phyloP scores from a whole-genome alignment of 2,797 vertebrate genomes.

The Dermochelys coriacea region DNA sequence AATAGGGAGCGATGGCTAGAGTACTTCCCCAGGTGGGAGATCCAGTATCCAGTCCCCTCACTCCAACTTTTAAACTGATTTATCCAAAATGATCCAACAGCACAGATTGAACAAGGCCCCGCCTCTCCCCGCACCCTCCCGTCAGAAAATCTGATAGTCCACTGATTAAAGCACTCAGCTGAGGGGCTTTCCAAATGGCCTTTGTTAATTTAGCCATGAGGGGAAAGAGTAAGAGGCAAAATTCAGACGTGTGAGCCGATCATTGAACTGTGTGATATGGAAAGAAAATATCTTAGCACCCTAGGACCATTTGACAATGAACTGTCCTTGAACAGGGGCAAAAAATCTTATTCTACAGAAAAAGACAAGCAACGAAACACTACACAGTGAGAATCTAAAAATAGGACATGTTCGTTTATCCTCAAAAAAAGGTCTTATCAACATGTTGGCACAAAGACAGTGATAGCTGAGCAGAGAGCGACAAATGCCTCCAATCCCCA shows the following conservation, averaged over 20 bases:
- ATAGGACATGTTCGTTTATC: neutral
- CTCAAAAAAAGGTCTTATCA: too few relatives aligned
- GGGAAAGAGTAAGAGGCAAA: fast-evolving
- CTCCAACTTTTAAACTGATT: neutral
- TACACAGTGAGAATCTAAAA: neutral
- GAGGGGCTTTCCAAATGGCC: neutral
- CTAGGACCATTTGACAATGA: neutral
- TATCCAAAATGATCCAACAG: neutral
- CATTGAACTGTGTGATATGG: fast-evolving
- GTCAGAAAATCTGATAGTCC: neutral
- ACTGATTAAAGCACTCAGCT: neutral
- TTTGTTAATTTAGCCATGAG: neutral
- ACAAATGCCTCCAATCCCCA: neutral
- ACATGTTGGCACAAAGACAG: neutral
- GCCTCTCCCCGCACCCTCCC: too few relatives aligned
- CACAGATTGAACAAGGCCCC: neutral
- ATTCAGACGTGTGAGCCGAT: neutral
- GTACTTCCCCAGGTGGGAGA: neutral
- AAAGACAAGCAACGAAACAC: neutral
- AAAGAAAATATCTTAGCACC: neutral
- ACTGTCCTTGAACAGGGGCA: neutral
- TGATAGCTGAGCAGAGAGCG: neutral
- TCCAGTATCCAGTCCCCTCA: neutral
- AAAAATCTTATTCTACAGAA: neutral
- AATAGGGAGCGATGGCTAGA: too few relatives aligned